Conservation (phyloP, 1,140 invertebrate species). For the Formica exsecta region DNA sequence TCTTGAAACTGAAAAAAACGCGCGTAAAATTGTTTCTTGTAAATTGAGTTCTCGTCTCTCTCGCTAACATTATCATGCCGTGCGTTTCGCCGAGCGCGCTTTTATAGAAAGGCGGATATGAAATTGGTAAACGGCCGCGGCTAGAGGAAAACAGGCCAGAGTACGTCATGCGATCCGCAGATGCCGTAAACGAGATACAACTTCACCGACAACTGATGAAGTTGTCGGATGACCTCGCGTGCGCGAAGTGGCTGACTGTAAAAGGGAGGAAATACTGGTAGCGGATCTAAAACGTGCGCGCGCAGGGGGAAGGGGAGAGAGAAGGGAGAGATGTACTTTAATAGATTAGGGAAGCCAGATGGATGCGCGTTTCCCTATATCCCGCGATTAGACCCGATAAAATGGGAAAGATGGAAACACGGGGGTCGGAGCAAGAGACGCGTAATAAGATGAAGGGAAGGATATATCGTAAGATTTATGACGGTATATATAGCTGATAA, state of each 20-base stretch:
- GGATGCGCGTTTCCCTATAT: slow-evolving; percentile 48
- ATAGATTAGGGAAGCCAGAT: slow-evolving; percentile 48
- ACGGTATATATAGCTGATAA: slow-evolving; percentile 17
- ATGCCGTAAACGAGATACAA: slow-evolving; percentile 42
- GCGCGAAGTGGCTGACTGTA: slow-evolving; percentile 21
- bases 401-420: not conserved
- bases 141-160: not conserved
- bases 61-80: slow-evolving; percentile 23
- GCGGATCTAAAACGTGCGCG: not conserved
- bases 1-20: slow-evolving; percentile 21
- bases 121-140: slow-evolving; percentile 11
- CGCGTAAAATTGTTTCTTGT: slow-evolving; percentile 44
- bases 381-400: slow-evolving; percentile 44
- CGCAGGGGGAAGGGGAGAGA: no score
- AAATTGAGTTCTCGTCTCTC: not conserved
- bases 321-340: not conserved
- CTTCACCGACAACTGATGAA: slow-evolving; percentile 11
- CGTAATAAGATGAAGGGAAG: slow-evolving; percentile 16
- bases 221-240: slow-evolving; percentile 49
- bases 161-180: not conserved
- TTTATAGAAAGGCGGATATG: not conserved
- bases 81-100: not conserved
- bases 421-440: not conserved
- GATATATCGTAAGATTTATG: slow-evolving; percentile 13
- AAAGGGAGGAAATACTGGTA: not conserved